These are phyloP conservation scores for Alectura lathami DNA, from an alignment of 2,113 vertebrate genomes.

Conservation along the genomic window DNA sequence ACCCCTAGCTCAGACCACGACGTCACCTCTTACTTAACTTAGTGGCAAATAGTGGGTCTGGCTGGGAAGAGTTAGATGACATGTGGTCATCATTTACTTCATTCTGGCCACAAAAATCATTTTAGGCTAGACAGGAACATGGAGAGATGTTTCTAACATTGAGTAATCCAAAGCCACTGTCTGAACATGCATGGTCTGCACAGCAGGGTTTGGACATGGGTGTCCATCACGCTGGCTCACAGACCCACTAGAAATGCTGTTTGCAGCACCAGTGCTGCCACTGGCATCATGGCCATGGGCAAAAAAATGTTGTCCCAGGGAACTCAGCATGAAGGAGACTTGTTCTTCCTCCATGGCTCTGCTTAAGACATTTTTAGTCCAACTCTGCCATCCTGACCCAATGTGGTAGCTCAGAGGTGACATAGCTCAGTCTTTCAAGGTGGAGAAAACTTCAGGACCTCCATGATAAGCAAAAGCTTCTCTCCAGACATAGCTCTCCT, in stretches of 20 bases:
- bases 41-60: constrained; percentile 1
- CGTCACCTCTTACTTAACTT: constrained; percentile 86
- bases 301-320: neutral
- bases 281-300: neutral
- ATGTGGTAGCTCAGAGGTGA: neutral
- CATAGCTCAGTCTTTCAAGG: neutral
- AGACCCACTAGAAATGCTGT: neutral
- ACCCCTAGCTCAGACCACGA: constrained; percentile 67
- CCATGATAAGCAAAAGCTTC: neutral
- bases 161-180: neutral
- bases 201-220: neutral
- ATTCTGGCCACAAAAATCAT: constrained; percentile 14
- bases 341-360: neutral
- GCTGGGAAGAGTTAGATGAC: neutral
- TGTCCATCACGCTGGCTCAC: neutral
- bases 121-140: neutral
- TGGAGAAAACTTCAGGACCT: neutral
- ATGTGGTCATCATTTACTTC: neutral
- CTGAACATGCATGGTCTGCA: fast-evolving
- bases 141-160: neutral
- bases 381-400: neutral
- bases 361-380: neutral
- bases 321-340: neutral
- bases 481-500: neutral
- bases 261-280: neutral